Base-by-base conservation (phyloP, 2,113 vertebrate genomes). In the Todiramphus saurophagus region DNA sequence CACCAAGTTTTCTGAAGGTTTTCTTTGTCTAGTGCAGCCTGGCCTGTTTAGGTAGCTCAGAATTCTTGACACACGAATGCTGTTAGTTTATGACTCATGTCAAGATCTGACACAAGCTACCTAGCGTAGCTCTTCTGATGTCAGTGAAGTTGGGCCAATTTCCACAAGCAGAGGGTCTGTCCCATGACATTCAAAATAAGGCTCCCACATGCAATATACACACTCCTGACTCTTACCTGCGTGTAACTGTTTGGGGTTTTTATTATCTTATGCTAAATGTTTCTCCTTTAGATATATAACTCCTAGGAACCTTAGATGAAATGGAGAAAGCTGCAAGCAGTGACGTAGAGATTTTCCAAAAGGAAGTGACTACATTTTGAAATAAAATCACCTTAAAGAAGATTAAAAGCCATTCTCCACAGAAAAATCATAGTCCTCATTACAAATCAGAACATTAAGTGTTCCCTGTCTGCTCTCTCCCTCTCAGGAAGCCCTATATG, bases 371-470 rank as follows among this genome's bases (percentile, higher is more conserved):
- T 31, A 62, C 14, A 8, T 31, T 67, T 82, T 68, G 48, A 93
- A 93, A 90, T 58, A 90, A 86, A 85, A 90, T 58, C 43, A 84
- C 37, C 33, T 46, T 43, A 43, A 93, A 77, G 35, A 73, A 88
- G 35, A 83, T 24, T 35, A 0, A 18, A 81, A 46, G 24, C 7
- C 59, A 46, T 39, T 44, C 19, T 85, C 39, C 44, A 67, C 23
- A 89, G 51, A 63, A 89, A 89, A 80, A 70, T 4, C 4, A 7
- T 4, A 74, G 41, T 67, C 37, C 63, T 60, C 50, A 11, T 67
- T 18, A 83, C 31, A 62, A 33, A 83, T 75, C 35, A 50, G n/a
- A 79, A 82, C 1, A 2, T 20, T 30, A 23, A 16, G 28, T 28
- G 55, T 7, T 48, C 60, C 51, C 17, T 35, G 11, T 9, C 75